phyloP scores from a whole-genome alignment of 2,888 invertebrate genomes.

The Clunio marinus region DNA sequence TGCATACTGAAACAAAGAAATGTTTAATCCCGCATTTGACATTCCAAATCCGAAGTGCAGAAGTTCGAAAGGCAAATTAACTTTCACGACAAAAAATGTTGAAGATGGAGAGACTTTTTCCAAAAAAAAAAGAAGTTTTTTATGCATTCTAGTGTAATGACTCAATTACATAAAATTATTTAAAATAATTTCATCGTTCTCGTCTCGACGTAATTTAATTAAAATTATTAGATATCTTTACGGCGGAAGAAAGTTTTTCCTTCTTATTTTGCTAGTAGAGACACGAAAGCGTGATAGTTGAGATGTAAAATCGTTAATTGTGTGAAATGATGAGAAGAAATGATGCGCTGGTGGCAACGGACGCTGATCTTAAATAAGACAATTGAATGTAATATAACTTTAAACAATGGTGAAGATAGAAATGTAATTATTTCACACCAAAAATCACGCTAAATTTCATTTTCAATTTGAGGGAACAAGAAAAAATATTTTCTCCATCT shows the following conservation, averaged over 20 bases:
- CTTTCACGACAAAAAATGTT: no score
- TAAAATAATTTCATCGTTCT: conserved; percentile 13
- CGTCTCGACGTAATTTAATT: neutral
- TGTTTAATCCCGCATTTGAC: neutral
- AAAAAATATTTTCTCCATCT: conserved; percentile 1
- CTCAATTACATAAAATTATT: neutral
- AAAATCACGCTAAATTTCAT: conserved; percentile 32
- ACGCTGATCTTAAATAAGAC: conserved; percentile 11
- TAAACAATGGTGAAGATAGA: conserved; percentile 14
- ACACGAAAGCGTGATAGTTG: neutral
- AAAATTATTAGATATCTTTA: neutral
- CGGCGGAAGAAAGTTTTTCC: conserved; percentile 29
- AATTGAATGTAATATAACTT: conserved; percentile 37
- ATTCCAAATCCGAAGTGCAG: conserved; percentile 1
- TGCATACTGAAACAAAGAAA: neutral
- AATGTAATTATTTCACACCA: conserved; percentile 34
- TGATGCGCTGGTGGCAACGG: conserved; percentile 1
- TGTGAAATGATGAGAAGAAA: conserved; percentile 15
- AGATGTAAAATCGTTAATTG: conserved; percentile 24
- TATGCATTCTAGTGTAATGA: conserved; percentile 8
- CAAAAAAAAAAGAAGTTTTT: neutral
- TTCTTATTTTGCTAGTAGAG: neutral
- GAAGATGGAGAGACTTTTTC: no score
- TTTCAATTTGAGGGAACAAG: conserved; percentile 24
- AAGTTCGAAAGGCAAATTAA: neutral